Evolutionary conservation across 2,797 vertebrate species (phyloP).

Genomic region (Moxostoma hubbsi): DNA sequence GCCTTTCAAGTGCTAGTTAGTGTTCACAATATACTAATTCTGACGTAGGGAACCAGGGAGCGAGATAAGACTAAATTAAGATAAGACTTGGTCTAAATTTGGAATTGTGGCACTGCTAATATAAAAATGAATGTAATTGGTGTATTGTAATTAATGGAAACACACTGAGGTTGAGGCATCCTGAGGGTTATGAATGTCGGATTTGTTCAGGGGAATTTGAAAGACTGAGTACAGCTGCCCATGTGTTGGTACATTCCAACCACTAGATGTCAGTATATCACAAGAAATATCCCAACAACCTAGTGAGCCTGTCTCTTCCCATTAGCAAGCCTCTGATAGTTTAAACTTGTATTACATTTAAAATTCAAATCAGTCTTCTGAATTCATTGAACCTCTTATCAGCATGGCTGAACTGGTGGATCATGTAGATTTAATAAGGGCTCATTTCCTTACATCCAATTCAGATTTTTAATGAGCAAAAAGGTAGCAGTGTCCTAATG

Average conservation of each 20-base stretch:
- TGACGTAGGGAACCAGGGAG: no score
- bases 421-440: slow-evolving; percentile 59
- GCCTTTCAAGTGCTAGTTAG: no score
- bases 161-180: no score
- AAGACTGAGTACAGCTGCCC: not conserved
- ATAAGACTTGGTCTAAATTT: no score
- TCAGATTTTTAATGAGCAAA: slow-evolving; percentile 56
- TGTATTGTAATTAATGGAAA: no score
- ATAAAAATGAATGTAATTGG: no score
- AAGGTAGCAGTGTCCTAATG: slow-evolving; percentile 48
- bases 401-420: slow-evolving; percentile 51
- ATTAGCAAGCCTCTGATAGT: slow-evolving; percentile 47
- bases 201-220: not conserved
- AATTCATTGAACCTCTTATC: slow-evolving; percentile 55
- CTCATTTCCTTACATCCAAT: slow-evolving; percentile 54
- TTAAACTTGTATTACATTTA: slow-evolving; percentile 52
- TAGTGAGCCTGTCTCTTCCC: slow-evolving; percentile 40
- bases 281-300: not conserved
- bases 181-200: no score
- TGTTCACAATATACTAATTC: no score
- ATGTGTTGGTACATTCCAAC: slow-evolving; percentile 5
- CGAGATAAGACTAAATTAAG: no score
- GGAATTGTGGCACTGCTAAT: no score
- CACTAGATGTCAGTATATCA: slow-evolving; percentile 56
- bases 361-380: slow-evolving; percentile 57